Conservation (phyloP, 2,113 vertebrate species). For the Esox niger region DNA sequence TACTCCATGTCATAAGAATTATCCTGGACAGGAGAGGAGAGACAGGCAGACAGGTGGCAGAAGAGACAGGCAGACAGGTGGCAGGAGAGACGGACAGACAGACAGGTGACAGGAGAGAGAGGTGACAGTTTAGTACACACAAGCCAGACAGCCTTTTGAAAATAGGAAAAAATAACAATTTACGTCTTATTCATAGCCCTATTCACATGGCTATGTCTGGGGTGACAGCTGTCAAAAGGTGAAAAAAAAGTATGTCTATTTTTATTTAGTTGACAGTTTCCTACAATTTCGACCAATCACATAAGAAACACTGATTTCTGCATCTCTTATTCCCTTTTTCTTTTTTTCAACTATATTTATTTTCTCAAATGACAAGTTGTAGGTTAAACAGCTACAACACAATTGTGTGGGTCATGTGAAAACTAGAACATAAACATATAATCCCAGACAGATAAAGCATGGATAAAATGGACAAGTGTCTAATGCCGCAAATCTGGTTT, state of each 20-base stretch:
- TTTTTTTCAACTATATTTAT: no score
- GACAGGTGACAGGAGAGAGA: no score
- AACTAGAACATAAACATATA: background rate
- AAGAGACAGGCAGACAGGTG: no score
- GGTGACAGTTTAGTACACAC: slow-evolving; percentile 61
- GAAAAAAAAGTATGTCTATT: no score
- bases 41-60: slow-evolving; percentile 43
- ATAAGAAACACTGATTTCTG: no score
- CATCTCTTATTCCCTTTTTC: no score
- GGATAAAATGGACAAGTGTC: slow-evolving; percentile 14
- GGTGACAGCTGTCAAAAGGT: background rate
- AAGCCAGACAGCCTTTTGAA: slow-evolving; percentile 34
- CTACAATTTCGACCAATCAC: no score
- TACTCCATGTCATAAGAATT: slow-evolving; percentile 84
- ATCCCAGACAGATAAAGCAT: slow-evolving; percentile 12
- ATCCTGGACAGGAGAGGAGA: slow-evolving; percentile 82
- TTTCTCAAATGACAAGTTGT: no score
- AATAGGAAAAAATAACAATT: slow-evolving; percentile 9
- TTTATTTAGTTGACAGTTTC: no score
- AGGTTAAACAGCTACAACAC: no score
- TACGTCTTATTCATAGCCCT: slow-evolving; percentile 34
- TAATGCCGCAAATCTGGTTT: background rate
- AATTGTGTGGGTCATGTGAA: no score
- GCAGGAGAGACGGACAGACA: no score
- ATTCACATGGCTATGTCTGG: slow-evolving; percentile 51